Evolutionary conservation across 1,140 invertebrate genomes (phyloP).

Genomic region (Drosophila setifemur): DNA sequence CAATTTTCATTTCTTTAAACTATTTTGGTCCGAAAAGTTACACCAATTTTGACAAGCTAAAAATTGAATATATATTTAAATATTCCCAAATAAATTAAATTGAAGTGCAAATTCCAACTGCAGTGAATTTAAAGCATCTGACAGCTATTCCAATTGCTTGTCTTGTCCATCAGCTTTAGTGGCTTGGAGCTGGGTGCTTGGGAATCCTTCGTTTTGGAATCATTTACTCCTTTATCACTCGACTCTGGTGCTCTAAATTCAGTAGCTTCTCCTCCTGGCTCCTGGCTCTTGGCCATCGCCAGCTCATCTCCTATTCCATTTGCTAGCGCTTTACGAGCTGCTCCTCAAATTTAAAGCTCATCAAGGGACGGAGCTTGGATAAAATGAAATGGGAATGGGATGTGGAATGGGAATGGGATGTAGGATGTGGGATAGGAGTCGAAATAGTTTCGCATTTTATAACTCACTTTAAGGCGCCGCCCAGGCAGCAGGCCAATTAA

Average conservation of each 20-base stretch:
- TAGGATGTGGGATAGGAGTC: constrained; percentile 9
- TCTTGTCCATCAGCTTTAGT: background rate
- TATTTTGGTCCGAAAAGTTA: too few species aligned
- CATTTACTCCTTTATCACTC: constrained; percentile 24
- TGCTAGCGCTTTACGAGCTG: constrained; percentile 57
- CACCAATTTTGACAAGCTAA: too few species aligned
- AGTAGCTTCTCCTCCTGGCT: background rate
- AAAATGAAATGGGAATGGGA: background rate
- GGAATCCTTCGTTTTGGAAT: constrained; percentile 11
- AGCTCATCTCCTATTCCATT: constrained; percentile 69
- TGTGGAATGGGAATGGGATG: background rate
- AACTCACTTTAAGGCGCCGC: constrained; percentile 70
- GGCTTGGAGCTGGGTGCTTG: background rate
- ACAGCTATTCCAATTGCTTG: background rate
- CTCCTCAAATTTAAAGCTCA: constrained; percentile 72
- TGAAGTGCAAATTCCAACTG: too few species aligned
- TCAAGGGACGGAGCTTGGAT: constrained; percentile 46
- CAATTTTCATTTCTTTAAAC: too few species aligned
- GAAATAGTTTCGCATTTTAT: constrained; percentile 76
- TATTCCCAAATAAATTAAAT: too few species aligned
- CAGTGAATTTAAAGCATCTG: background rate
- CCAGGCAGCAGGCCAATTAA: constrained; percentile 65
- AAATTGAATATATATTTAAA: too few species aligned
- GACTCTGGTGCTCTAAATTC: background rate
- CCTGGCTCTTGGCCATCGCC: background rate